Percentiles rank a stretch among this genome's conserved stretches.
Conservation (phyloP, 2,888 invertebrate genomes). For the Dynastes tityus region DNA sequence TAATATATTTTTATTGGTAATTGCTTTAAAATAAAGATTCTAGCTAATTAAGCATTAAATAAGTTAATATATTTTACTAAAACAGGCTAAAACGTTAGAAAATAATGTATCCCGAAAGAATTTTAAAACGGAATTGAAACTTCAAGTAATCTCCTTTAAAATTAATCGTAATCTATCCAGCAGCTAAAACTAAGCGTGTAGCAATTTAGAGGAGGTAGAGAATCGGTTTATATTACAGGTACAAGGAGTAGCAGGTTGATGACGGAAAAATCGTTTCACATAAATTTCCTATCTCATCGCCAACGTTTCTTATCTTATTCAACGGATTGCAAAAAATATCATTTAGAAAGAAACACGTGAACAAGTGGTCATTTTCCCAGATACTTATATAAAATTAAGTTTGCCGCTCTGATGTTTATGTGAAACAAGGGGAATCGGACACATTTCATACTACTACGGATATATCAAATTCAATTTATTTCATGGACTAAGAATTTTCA, state of each 20-base stretch:
- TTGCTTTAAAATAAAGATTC: too few relatives aligned
- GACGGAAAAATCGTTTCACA: slow-evolving; percentile 33
- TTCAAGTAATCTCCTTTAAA: too few relatives aligned
- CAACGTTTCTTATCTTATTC: slow-evolving; percentile 20
- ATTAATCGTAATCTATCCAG: too few relatives aligned
- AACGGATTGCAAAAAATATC: slow-evolving; percentile 33
- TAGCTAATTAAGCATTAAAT: too few relatives aligned
- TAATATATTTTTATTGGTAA: too few relatives aligned
- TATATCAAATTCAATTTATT: slow-evolving; percentile 41
- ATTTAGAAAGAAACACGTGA: slow-evolving; percentile 24
- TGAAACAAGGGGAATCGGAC: slow-evolving; percentile 30
- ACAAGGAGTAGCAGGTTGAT: background rate
- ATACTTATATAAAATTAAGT: slow-evolving; percentile 46
- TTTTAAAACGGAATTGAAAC: too few relatives aligned
- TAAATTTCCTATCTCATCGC: slow-evolving; percentile 24
- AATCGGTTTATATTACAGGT: slow-evolving; percentile 13
- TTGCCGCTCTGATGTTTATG: slow-evolving; percentile 41
- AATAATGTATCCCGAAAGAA: too few relatives aligned
- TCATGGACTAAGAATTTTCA: slow-evolving; percentile 40
- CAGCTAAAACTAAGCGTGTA: too few relatives aligned
- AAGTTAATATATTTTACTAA: too few relatives aligned
- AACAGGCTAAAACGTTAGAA: too few relatives aligned
- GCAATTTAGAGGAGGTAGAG: too few relatives aligned
- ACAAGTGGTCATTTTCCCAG: slow-evolving; percentile 41
- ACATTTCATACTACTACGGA: slow-evolving; percentile 12